These are phyloP conservation scores for Synergus japonicus DNA, from an alignment of 2,888 invertebrate genomes.

Conservation along the genomic window DNA sequence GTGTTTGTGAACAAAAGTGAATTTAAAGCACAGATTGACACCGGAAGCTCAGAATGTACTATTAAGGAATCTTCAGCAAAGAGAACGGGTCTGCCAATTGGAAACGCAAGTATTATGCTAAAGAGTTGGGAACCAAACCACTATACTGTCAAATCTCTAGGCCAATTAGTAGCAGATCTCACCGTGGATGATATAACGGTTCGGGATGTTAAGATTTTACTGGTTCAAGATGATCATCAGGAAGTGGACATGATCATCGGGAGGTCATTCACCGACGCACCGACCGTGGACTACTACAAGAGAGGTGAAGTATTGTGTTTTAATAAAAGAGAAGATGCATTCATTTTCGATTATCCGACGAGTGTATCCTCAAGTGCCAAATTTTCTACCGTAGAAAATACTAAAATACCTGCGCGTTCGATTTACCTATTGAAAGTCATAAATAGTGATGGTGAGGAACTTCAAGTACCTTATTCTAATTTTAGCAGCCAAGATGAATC, in stretches of 20 bases:
- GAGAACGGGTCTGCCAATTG: neutral
- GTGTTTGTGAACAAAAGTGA: neutral
- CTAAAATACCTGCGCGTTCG: neutral
- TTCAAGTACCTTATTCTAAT: neutral
- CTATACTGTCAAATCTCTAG: neutral
- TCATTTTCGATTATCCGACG: neutral
- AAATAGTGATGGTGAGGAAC: neutral
- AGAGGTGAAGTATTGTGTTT: neutral
- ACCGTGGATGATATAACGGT: neutral
- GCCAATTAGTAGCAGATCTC: neutral
- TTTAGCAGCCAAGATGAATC: neutral
- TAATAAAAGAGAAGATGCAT: neutral
- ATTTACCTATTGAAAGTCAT: neutral
- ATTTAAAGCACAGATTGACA: neutral
- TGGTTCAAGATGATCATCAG: neutral
- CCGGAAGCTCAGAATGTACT: neutral
- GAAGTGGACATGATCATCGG: neutral
- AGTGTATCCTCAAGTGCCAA: neutral
- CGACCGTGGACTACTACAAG: neutral
- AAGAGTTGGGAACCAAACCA: neutral
- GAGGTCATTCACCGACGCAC: too few relatives aligned
- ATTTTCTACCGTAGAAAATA: neutral
- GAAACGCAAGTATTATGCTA: neutral
- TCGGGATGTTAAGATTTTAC: neutral
- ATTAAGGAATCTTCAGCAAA: neutral